Evolutionary conservation across 30 jellyfish, hydroid and myxozoan species (phyloP), one percentile per base, ranked within the genome.

Genomic region (Turritopsis rubra): DNA sequence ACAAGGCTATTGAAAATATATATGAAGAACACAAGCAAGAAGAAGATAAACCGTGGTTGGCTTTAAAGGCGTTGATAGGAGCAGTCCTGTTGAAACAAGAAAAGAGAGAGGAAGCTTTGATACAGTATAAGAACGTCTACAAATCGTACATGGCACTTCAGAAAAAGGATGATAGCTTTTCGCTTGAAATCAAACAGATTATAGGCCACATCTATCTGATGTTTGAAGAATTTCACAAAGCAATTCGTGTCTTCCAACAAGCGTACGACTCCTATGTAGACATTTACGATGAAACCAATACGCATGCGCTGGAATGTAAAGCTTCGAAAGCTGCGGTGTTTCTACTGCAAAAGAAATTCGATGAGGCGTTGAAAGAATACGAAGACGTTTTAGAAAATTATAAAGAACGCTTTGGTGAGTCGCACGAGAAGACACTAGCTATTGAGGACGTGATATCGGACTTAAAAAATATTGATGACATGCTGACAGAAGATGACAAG

Each of bases 281-380:
- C 77, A 68, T n/a, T 9, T 68, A n/a, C 19, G 77, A 68, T 68
- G 21, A 68, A 68, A 27, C 28, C 30, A 68, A 68, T 68, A 23
- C 30, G 30, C 28, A 68, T 68, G 77, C 77, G 30, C 30, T 68
- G 21, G 77, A 68, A 19, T 68, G 77, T 27, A 68, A 68, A 68
- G 77, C 77, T 9, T 68, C 77, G 9, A 68, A 68, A 68, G 77
- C 77, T n/a, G 77, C 77, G 28, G 77, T 68, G 30, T 68, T 68
- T n/a, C 30, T 68, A 68, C 77, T 68, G 77, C 77, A 68, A 68
- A 68, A 68, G 30, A 68, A 68, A 22, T 68, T 68, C 30, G 77
- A 68, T 68, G 77, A 68, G 19, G 28, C 77, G 0, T 27, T 23
- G 77, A 27, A 68, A 68, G 30, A 68, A 17, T 68, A 68, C 77